A percentile compares a stretch with the other conserved stretches of the same genome.
Evolutionary conservation across 2,888 invertebrate species (phyloP).

Genomic region (Dryococelus australis): DNA sequence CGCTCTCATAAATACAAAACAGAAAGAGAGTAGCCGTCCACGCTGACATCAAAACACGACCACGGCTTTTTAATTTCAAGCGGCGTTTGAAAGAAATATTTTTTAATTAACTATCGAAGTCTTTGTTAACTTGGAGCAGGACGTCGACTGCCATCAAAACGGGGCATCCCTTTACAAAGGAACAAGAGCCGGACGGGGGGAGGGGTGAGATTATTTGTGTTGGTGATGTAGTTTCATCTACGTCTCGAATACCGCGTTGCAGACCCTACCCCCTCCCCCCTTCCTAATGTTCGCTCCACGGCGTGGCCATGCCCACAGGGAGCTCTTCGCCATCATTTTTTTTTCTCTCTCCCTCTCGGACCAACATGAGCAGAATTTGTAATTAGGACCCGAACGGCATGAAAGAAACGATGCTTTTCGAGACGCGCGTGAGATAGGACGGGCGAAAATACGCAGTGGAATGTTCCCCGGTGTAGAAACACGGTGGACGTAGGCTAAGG

Average conservation of each 20-base stretch:
- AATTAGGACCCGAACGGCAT: background rate
- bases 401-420: background rate
- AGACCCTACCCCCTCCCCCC: background rate
- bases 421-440: background rate
- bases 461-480: no score
- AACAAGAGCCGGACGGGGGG: no score
- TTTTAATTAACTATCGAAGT: background rate
- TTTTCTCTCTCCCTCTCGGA: background rate
- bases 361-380: background rate
- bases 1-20: background rate
- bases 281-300: background rate
- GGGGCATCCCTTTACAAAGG: no score
- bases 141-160: background rate
- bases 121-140: background rate
- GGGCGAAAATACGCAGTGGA: no score
- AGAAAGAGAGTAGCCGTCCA: no score
- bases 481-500: no score
- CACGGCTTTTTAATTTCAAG: background rate
- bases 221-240: background rate
- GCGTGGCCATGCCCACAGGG: background rate
- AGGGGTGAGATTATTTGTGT: conserved; percentile 3
- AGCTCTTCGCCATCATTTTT: background rate
- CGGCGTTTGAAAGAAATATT: background rate
- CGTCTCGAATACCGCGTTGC: background rate
- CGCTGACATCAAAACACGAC: background rate